Evolutionary conservation across 2,797 vertebrate species (phyloP), one percentile per base, ranked within the genome.

Genomic region (Gambelia wislizenii): DNA sequence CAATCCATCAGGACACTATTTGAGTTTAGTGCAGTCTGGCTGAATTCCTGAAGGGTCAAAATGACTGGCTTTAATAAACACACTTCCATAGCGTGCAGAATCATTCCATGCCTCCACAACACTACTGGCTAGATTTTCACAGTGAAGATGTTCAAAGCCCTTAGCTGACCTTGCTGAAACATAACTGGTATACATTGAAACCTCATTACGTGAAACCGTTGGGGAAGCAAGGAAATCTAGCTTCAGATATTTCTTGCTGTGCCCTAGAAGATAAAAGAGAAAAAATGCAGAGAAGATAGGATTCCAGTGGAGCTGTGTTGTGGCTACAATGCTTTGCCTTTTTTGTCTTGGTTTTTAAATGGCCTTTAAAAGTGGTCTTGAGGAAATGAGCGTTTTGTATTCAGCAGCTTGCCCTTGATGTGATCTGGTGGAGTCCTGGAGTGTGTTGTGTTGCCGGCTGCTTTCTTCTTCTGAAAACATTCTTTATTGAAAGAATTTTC

Each of bases 401-500:
- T 83, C 20, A n/a, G 42, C 27, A 39, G 79, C 79, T 72, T 82
- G 33, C 52, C 78, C 64, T 83, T 52, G 74, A 74, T 52, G 83
- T 87, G 9, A 77, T 64, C 84, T 44, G 81, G 47, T 20, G 78
- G 76, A 78, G 69, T 25, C 61, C 7, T 0, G 0, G 4, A 88
- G 83, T 6, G 1, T 47, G 39, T 93, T 94, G 83, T 70, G 59
- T 81, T 74, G 90, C 67, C 74, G 85, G 87, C 89, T 90, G 91
- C 92, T 91, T 93, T 87, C 86, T 90, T 87, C 84, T 74, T 72
- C 92, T 94, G 87, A 85, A 94, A 87, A 76, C 36, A 72, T 93
- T 61, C 86, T 94, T 83, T 54, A 44, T 80, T 72, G 77, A 87
- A 94, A 89, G 74, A 67, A 0, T 0, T 91, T 93, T 94, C 30